These are phyloP conservation scores for Phoxinus phoxinus DNA, from an alignment of 2,113 vertebrate genomes.

Conservation along the genomic window DNA sequence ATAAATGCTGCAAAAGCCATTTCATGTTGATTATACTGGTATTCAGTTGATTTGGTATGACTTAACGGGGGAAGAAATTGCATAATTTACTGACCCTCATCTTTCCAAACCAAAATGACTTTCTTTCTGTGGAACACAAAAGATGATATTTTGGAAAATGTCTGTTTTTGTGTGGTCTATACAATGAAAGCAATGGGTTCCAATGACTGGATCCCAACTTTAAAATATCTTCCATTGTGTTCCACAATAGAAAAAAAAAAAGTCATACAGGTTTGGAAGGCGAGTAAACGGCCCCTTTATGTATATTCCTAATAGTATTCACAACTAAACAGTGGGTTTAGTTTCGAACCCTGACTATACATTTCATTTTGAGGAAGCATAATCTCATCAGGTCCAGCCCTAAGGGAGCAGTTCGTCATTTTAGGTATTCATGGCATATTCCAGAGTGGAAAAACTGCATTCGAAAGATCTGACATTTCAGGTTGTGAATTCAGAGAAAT, in stretches of 20 bases:
- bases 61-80: background rate
- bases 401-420: background rate
- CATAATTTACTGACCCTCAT: background rate
- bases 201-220: background rate
- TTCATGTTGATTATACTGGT: background rate
- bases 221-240: background rate
- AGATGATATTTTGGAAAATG: background rate
- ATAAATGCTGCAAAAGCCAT: background rate
- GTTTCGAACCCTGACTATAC: background rate
- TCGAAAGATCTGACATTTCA: background rate
- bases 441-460: background rate
- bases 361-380: conserved; percentile 8
- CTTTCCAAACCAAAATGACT: background rate
- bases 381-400: background rate
- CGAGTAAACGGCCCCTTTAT: background rate
- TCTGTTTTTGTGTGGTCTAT: background rate
- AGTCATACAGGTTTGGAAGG: background rate
- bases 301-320: background rate
- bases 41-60: background rate
- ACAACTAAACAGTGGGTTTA: background rate
- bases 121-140: background rate
- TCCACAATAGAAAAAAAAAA: background rate
- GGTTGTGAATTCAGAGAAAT: background rate
- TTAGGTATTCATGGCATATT: conserved; percentile 2
- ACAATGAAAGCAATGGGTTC: background rate